Evolutionary conservation across 2,888 invertebrate genomes (phyloP), one percentile per base, ranked within the genome.

Genomic region (Cheilosia soror): DNA sequence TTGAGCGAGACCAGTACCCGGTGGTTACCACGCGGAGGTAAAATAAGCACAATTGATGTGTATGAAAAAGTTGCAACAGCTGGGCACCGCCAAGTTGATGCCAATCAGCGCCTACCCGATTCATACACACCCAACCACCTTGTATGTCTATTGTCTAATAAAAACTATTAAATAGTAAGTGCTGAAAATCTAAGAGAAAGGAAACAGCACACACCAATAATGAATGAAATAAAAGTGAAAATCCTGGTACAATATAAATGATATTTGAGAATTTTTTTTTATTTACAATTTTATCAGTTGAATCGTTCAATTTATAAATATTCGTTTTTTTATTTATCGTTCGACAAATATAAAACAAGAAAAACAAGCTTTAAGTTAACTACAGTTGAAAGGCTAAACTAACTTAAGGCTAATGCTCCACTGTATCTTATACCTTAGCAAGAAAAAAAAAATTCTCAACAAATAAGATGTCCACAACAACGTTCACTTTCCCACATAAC

Each of bases 211-310:
- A 9, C 9, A 42, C 42, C 29, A 20, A 20, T 5, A 29, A 47
- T 5, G 15, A 47, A 47, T 15, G 11, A 33, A 20, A 31, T 15
- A n/a, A 13, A 47, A 15, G n/a, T 49, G 15, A 9, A 25, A 49
- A 27, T n/a, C 2, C 13, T 25, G 25, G n/a, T 11, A 25, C 25
- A 51, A 51, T 5, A 51, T 27, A 27, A 11, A 4, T 37, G 27
- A 13, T 51, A 29, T 51, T 51, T 68, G 2, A 68, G 60, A 58
- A 53, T 42, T 63, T 72, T 66, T n/a, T 60, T 84, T 66, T 84
- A 80, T 84, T 80, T 84, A 80, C 84, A 80, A 40, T 69, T 68
- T 79, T 69, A 57, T 75, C 31, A n/a, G 65, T 51, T 72, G 51
- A 57, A 58, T 72, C 58, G 71, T 79, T 84, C 71, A 49, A 42